Conservation (phyloP, 1,140 invertebrate species). For the Scaptomyza pallida region DNA sequence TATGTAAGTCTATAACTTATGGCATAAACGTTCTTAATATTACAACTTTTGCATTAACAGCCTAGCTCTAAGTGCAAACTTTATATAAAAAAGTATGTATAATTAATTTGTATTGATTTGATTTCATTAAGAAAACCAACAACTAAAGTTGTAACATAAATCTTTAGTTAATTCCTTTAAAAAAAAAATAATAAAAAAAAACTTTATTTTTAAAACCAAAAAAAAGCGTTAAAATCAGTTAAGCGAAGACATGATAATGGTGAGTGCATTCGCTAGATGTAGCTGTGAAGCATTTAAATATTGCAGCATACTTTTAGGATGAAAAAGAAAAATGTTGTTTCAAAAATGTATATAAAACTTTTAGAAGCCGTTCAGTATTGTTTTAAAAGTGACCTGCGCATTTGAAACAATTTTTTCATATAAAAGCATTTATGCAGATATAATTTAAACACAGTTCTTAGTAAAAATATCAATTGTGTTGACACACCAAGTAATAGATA, state of each 20-base stretch:
- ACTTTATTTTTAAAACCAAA: background rate
- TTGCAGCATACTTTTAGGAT: background rate
- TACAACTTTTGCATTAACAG: conserved; percentile 6
- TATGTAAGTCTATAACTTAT: conserved; percentile 54
- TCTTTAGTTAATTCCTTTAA: conserved; percentile 79
- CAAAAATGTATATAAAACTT: conserved; percentile 40
- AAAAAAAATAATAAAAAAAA: conserved; percentile 59
- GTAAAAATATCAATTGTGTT: conserved; percentile 24
- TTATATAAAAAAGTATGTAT: conserved; percentile 6
- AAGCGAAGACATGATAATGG: background rate
- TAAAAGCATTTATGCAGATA: too few relatives aligned
- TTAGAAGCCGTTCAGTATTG: too few relatives aligned
- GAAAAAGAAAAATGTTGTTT: too few relatives aligned
- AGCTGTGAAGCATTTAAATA: background rate
- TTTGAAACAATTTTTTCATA: too few relatives aligned
- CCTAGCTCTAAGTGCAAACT: conserved; percentile 9
- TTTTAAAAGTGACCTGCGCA: too few relatives aligned
- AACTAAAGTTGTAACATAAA: conserved; percentile 72
- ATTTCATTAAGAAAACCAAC: conserved; percentile 39
- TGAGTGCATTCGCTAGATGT: background rate
- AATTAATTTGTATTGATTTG: conserved; percentile 25
- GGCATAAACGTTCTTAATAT: conserved; percentile 53
- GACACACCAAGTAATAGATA: conserved; percentile 37
- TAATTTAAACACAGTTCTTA: too few relatives aligned
- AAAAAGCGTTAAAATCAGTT: background rate